A percentile compares a stretch with the other conserved stretches of the same genome.
Evolutionary conservation across 1,140 invertebrate species (phyloP).

Genomic region (Lutraria rhynchaena): DNA sequence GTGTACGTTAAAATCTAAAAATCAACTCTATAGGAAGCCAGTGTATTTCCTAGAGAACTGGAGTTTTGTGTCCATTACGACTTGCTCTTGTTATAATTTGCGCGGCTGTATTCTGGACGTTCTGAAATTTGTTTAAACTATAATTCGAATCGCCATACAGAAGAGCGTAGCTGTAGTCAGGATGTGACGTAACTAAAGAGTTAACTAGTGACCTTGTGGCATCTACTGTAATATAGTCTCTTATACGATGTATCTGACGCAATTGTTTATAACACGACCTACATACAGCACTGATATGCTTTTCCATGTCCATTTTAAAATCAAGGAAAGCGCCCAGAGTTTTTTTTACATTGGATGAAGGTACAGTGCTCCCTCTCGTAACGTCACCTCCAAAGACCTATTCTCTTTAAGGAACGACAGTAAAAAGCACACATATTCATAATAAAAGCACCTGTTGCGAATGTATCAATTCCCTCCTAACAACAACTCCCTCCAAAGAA

Average conservation of each 20-base stretch:
- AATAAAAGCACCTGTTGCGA: too few relatives aligned
- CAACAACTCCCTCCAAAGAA: too few relatives aligned
- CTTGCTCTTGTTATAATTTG: background rate
- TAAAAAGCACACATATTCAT: too few relatives aligned
- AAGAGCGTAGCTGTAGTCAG: constrained; percentile 2
- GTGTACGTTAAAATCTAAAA: too few relatives aligned
- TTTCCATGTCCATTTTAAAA: constrained; percentile 19
- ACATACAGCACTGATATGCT: too few relatives aligned
- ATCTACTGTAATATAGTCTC: constrained; percentile 2
- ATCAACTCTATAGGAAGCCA: background rate
- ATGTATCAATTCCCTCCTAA: too few relatives aligned
- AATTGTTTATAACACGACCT: background rate
- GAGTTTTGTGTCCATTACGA: background rate
- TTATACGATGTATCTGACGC: constrained; percentile 1
- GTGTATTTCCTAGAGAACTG: background rate
- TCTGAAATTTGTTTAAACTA: background rate
- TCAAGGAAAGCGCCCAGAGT: constrained; percentile 13
- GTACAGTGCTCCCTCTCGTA: too few relatives aligned
- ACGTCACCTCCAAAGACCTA: too few relatives aligned
- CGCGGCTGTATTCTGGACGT: constrained; percentile 14
- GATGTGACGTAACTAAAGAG: background rate
- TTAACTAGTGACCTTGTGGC: constrained; percentile 18
- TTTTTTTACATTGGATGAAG: too few relatives aligned
- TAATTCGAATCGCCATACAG: background rate
- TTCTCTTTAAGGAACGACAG: too few relatives aligned